Evolutionary conservation across 2,797 vertebrate genomes (phyloP).

Genomic region (Mormyrops attenuatus): DNA sequence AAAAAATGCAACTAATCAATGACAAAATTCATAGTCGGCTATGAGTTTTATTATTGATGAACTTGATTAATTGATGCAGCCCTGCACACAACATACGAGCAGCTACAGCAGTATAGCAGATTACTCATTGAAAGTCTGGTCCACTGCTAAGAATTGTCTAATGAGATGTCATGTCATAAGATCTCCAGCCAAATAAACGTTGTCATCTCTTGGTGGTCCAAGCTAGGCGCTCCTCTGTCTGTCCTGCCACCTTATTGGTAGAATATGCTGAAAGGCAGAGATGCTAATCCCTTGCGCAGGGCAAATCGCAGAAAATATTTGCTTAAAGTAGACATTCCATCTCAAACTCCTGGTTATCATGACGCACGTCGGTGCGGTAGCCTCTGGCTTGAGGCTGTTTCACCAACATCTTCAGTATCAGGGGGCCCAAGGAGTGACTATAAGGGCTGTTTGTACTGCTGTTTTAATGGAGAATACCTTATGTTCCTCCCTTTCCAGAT

Average conservation of each 20-base stretch:
- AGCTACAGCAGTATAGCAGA: background rate
- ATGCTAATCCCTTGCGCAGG: background rate
- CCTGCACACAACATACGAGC: background rate
- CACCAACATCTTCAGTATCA: background rate
- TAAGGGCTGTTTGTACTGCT: constrained; percentile 13
- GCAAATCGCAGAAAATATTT: background rate
- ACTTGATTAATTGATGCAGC: background rate
- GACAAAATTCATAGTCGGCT: background rate
- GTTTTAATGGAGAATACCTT: background rate
- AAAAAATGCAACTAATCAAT: background rate
- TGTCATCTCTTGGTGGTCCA: background rate
- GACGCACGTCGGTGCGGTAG: background rate
- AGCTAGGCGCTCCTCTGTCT: background rate
- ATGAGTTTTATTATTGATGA: background rate
- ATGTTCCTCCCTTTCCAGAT: constrained; percentile 58
- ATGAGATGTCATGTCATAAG: background rate
- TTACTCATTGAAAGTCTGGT: background rate
- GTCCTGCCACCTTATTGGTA: background rate
- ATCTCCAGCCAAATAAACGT: background rate
- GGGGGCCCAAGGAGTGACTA: background rate
- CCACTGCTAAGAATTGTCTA: background rate
- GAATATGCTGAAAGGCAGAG: background rate
- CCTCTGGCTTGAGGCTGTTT: background rate
- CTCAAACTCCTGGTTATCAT: background rate
- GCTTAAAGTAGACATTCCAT: background rate